phyloP scores from a whole-genome alignment of 2,888 invertebrate genomes.

The Drosophila niveifrons region DNA sequence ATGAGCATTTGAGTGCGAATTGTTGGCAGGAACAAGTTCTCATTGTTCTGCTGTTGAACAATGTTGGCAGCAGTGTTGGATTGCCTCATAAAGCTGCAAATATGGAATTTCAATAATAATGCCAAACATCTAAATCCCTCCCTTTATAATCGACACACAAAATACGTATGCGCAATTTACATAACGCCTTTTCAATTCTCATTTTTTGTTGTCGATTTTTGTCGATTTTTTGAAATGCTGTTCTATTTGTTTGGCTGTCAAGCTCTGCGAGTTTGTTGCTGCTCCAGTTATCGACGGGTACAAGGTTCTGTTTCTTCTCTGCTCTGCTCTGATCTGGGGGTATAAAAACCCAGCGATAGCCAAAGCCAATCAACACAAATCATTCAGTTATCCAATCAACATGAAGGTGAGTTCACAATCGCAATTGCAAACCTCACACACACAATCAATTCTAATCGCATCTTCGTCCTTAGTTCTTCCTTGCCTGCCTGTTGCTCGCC shows the following conservation, averaged over 20 bases:
- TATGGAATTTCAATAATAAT: conserved; percentile 55
- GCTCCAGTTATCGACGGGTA: conserved; percentile 48
- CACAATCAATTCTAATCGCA: background rate
- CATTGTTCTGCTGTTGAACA: conserved; percentile 60
- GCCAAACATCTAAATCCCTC: conserved; percentile 39
- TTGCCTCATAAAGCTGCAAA: conserved; percentile 25
- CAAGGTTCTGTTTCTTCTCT: conserved; percentile 53
- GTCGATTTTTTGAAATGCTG: conserved; percentile 23
- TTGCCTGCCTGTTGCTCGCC: conserved; percentile 62
- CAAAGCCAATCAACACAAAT: conserved; percentile 59
- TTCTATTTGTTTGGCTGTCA: conserved; percentile 47
- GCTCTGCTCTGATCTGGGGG: background rate
- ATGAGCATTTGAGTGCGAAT: background rate
- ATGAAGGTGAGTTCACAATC: conserved; percentile 67
- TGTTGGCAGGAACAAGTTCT: conserved; percentile 68
- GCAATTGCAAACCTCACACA: too few species aligned
- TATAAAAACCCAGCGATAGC: conserved; percentile 54
- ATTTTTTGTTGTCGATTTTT: conserved; percentile 4
- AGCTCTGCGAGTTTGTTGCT: conserved; percentile 9
- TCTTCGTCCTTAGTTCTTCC: conserved; percentile 56
- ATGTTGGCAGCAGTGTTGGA: conserved; percentile 9
- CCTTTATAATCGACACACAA: conserved; percentile 22
- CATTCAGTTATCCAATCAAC: conserved; percentile 50
- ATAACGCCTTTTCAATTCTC: conserved; percentile 44
- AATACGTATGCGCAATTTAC: conserved; percentile 32